Evolutionary conservation across 2,113 vertebrate genomes (phyloP).

Genomic region (Lanius collurio): DNA sequence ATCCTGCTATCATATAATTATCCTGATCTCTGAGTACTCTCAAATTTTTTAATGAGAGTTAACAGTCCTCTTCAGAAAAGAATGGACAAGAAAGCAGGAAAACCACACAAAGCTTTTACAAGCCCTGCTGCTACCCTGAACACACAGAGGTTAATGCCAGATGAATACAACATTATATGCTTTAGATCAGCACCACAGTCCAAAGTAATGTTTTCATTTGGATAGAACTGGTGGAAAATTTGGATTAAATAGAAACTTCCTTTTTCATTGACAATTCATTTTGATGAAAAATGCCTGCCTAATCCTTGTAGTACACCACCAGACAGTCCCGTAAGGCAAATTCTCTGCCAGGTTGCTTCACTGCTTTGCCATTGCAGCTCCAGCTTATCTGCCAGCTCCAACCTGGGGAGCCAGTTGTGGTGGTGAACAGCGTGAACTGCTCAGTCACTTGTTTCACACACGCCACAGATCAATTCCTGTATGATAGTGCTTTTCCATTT

Average conservation of each 20-base stretch:
- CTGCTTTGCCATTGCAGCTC: not conserved
- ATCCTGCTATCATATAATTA: not conserved
- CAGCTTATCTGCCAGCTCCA: not conserved
- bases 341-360: not conserved
- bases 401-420: not conserved
- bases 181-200: not conserved
- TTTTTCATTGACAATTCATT: slow-evolving; percentile 39
- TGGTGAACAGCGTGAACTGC: not conserved
- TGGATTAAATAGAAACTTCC: slow-evolving; percentile 50
- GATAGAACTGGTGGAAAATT: slow-evolving; percentile 39
- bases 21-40: not conserved
- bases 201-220: slow-evolving; percentile 42
- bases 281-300: not conserved
- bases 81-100: not conserved
- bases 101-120: not conserved
- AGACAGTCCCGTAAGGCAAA: not conserved
- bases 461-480: not conserved
- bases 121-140: not conserved
- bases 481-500: slow-evolving; percentile 16
- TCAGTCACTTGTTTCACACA: not conserved
- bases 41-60: not conserved
- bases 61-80: not conserved
- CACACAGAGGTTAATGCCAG: not conserved
- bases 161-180: not conserved
- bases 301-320: not conserved